Evolutionary conservation across 1,140 invertebrate genomes (phyloP).

Genomic region (Eciton burchellii): DNA sequence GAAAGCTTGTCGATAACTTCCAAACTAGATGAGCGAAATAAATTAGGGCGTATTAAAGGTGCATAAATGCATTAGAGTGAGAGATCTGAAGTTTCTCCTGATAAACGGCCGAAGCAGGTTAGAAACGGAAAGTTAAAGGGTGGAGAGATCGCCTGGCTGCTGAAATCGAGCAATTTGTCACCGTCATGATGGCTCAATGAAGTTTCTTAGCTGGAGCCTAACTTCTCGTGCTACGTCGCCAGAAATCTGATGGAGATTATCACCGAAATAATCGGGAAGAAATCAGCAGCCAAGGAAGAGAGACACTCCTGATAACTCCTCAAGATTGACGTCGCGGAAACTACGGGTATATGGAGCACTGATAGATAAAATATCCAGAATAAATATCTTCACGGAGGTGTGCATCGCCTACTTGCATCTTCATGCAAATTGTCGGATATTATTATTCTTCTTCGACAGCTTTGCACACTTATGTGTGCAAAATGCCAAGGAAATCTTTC

Average conservation of each 20-base stretch:
- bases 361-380: too few relatives aligned
- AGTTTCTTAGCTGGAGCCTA: conserved; percentile 27
- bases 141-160: conserved; percentile 5
- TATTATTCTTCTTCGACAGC: background rate
- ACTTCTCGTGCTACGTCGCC: conserved; percentile 4
- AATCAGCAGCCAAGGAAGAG: background rate
- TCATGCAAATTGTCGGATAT: background rate
- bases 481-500: background rate
- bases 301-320: conserved; percentile 6
- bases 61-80: conserved; percentile 32
- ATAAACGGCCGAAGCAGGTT: conserved; percentile 20
- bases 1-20: conserved; percentile 17
- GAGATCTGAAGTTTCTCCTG: conserved; percentile 47
- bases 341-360: too few relatives aligned
- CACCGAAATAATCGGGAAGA: conserved; percentile 9
- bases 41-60: conserved; percentile 21
- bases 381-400: too few relatives aligned
- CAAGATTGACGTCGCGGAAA: background rate
- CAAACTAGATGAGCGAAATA: background rate
- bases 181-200: conserved; percentile 40
- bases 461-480: background rate
- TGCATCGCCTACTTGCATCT: too few relatives aligned
- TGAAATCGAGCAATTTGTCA: conserved; percentile 57
- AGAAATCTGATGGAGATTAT: conserved; percentile 42
- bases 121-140: conserved; percentile 44